These are phyloP conservation scores for Gobius niger DNA, from an alignment of 2,113 vertebrate species.

Conservation along the genomic window DNA sequence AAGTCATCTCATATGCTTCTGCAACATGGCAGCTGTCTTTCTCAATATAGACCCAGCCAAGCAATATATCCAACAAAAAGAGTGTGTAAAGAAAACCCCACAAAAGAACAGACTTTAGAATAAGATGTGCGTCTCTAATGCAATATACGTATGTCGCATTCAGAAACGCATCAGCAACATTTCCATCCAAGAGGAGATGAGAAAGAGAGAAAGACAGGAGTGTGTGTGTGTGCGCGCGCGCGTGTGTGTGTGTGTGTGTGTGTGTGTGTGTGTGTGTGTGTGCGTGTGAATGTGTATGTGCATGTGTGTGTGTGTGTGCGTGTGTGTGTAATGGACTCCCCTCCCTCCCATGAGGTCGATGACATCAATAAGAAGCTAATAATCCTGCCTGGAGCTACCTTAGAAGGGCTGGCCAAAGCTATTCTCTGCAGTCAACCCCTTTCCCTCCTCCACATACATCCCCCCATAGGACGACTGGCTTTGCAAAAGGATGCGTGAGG, in stretches of 20 bases:
- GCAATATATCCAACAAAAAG: conserved; percentile 48
- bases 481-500: conserved; percentile 36
- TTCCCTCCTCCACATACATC: conserved; percentile 57
- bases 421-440: conserved; percentile 61
- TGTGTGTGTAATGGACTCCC: conserved; percentile 46
- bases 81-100: conserved; percentile 27
- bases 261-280: neutral
- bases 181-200: conserved; percentile 47
- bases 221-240: neutral
- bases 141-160: conserved; percentile 62
- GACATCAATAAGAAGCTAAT: conserved; percentile 78
- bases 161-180: conserved; percentile 39
- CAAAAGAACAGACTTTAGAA: neutral
- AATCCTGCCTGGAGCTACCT: conserved; percentile 70
- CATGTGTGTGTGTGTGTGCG: neutral
- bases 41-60: conserved; percentile 51
- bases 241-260: neutral
- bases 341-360: conserved; percentile 66
- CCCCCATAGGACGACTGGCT: conserved; percentile 54
- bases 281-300: neutral
- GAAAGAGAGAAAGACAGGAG: conserved; percentile 19
- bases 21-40: conserved; percentile 63
- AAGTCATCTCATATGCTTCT: conserved; percentile 61
- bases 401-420: conserved; percentile 53
- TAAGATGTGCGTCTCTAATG: conserved; percentile 55